These are phyloP conservation scores for Heterodera schachtii DNA, from an alignment of 1,140 invertebrate genomes.

Conservation along the genomic window DNA sequence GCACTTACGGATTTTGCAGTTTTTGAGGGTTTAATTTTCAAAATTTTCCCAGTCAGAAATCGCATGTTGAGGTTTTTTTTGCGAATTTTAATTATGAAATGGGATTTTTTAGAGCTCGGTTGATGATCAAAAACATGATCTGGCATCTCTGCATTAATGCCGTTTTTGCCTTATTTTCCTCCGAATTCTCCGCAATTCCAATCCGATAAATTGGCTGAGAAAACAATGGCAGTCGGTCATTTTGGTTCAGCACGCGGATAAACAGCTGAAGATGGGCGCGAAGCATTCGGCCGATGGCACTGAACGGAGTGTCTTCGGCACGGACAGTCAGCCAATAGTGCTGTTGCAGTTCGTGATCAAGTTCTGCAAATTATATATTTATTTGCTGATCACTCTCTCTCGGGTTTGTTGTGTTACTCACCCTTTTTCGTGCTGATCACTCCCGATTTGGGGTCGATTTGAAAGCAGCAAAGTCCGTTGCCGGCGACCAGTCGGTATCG, in stretches of 20 bases:
- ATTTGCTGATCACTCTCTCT: neutral
- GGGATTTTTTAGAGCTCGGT: too few species aligned
- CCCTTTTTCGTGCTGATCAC: constrained; percentile 76
- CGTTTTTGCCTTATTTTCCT: constrained; percentile 70
- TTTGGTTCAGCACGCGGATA: constrained; percentile 83
- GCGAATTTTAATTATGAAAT: too few species aligned
- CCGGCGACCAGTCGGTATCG: constrained; percentile 84
- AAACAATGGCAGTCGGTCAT: constrained; percentile 89
- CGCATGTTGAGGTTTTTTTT: too few species aligned
- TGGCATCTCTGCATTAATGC: constrained; percentile 30
- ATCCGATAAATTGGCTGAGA: constrained; percentile 82
- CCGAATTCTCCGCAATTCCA: constrained; percentile 80
- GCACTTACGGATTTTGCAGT: too few species aligned
- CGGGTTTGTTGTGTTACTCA: neutral
- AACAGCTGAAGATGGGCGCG: constrained; percentile 76
- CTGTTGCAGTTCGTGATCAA: constrained; percentile 80
- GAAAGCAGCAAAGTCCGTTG: constrained; percentile 85
- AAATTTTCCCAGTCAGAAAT: too few species aligned
- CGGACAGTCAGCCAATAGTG: constrained; percentile 91
- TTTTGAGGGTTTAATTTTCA: too few species aligned
- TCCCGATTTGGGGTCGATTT: constrained; percentile 81
- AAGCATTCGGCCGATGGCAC: constrained; percentile 71
- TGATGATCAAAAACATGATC: too few species aligned
- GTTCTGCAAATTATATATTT: constrained; percentile 68
- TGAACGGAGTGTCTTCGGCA: constrained; percentile 81